Evolutionary conservation across 92 coral and sea anemone species (phyloP).

Genomic region (Siderastrea siderea): DNA sequence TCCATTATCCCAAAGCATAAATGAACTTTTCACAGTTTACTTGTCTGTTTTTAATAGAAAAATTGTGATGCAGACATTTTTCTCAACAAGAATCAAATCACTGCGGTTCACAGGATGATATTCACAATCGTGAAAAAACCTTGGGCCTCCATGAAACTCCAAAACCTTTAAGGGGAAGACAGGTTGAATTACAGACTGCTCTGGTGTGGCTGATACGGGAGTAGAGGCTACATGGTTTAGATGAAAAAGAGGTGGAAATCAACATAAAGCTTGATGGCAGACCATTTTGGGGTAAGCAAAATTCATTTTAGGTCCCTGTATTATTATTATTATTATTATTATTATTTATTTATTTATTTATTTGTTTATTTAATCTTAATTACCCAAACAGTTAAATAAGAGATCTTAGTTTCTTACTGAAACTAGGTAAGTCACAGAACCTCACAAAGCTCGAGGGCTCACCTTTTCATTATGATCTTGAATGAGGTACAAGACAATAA

Average conservation of each 20-base stretch:
- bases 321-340: not conserved
- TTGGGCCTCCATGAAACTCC: slow-evolving; percentile 20
- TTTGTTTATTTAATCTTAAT: too few species aligned
- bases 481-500: not conserved
- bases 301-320: not conserved
- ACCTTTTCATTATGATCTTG: too few species aligned
- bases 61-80: slow-evolving; percentile 40
- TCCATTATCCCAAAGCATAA: too few species aligned
- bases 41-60: slow-evolving; percentile 5
- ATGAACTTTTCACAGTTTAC: not conserved
- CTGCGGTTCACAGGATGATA: slow-evolving; percentile 50
- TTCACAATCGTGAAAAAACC: slow-evolving; percentile 38
- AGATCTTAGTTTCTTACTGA: too few species aligned
- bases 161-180: slow-evolving; percentile 46
- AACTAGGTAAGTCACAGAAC: too few species aligned
- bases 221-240: slow-evolving; percentile 52
- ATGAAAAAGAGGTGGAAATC: slow-evolving; percentile 24
- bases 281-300: slow-evolving; percentile 41
- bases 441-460: too few species aligned
- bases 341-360: too few species aligned
- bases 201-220: slow-evolving; percentile 52
- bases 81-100: slow-evolving; percentile 46
- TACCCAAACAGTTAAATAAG: too few species aligned
- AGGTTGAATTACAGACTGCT: slow-evolving; percentile 22
- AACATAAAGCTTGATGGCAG: slow-evolving; percentile 63